Conservation (phyloP, 2,797 vertebrate species). For the Channallabes apus region DNA sequence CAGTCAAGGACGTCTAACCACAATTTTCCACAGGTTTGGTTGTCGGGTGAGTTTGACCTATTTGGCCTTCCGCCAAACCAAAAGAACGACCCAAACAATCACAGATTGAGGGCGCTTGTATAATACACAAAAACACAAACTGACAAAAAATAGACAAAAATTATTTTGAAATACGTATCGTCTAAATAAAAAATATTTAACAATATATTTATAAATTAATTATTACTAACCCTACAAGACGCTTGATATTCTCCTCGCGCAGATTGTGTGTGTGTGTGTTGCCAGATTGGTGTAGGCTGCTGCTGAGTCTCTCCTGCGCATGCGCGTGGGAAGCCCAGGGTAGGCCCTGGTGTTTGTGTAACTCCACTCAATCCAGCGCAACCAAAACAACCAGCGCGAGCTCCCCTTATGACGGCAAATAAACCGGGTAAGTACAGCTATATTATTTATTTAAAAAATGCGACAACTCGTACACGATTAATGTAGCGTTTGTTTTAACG, state of each 20-base stretch:
- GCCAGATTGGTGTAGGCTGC: slow-evolving; percentile 53
- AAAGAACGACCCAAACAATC: slow-evolving; percentile 46
- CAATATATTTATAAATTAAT: too few relatives aligned
- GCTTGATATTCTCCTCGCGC: not conserved
- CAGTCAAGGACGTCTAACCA: not conserved
- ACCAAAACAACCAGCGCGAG: slow-evolving; percentile 67
- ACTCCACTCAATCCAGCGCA: slow-evolving; percentile 65
- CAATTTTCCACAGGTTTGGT: slow-evolving; percentile 45
- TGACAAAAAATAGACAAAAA: not conserved
- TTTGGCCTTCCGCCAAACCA: slow-evolving; percentile 59
- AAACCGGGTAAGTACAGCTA: slow-evolving; percentile 61
- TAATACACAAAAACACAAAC: slow-evolving; percentile 39
- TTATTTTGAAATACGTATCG: not conserved
- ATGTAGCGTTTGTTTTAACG: not conserved
- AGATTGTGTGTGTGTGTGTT: not conserved
- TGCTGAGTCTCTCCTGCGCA: slow-evolving; percentile 47
- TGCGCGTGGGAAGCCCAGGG: slow-evolving; percentile 53
- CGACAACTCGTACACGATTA: not conserved
- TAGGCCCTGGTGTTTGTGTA: slow-evolving; percentile 65
- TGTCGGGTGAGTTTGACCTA: slow-evolving; percentile 60
- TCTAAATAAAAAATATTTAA: not conserved
- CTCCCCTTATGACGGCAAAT: slow-evolving; percentile 59
- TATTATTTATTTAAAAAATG: not conserved
- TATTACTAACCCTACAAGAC: too few relatives aligned
- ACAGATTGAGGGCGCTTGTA: slow-evolving; percentile 57